Evolutionary conservation across 2,113 vertebrate genomes (phyloP).

Genomic region (Microcebus murinus): DNA sequence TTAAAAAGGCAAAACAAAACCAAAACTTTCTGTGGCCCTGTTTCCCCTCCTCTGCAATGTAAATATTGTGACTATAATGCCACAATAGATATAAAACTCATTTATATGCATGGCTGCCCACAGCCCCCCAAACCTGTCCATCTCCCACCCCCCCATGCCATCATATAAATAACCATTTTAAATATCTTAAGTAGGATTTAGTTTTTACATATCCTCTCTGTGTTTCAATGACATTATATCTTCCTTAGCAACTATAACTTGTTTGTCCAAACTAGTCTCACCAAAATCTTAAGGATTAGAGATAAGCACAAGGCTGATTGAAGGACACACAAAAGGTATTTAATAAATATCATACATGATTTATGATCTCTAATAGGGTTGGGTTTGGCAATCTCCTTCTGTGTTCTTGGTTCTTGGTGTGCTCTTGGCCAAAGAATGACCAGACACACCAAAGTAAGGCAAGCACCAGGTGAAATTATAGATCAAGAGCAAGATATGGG

Average conservation of each 20-base stretch:
- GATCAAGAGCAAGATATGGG: too few relatives aligned
- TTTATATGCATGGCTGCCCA: not conserved
- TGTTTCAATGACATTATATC: not conserved
- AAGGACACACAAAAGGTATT: not conserved
- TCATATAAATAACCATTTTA: not conserved
- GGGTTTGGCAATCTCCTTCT: not conserved
- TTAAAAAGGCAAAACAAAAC: not conserved
- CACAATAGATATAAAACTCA: not conserved
- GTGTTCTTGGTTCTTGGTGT: too few relatives aligned
- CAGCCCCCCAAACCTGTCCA: not conserved
- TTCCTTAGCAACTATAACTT: not conserved
- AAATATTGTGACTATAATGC: not conserved
- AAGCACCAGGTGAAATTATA: too few relatives aligned
- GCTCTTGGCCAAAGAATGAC: too few relatives aligned
- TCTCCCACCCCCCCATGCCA: not conserved
- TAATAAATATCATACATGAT: not conserved
- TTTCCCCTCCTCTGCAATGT: not conserved
- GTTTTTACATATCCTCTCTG: not conserved
- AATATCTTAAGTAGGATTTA: not conserved
- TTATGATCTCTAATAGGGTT: not conserved
- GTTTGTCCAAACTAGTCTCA: not conserved
- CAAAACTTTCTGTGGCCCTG: not conserved
- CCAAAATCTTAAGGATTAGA: not conserved
- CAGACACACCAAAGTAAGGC: too few relatives aligned
- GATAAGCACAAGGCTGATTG: not conserved